Base-by-base conservation (phyloP, 2,888 invertebrate genomes). In the Ochlodes sylvanus region DNA sequence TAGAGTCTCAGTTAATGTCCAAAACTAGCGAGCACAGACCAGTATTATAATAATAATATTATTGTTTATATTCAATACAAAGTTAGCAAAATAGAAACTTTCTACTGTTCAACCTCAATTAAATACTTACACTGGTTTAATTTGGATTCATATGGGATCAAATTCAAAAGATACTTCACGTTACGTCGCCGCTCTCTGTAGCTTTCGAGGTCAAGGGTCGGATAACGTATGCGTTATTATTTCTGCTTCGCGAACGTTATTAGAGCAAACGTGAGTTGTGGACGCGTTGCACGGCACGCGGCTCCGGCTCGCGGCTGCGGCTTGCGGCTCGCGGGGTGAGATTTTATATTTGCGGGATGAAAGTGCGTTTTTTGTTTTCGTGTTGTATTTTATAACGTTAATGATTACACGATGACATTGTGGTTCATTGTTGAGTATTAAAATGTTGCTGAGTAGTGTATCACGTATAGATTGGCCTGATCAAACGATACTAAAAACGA, bases 211-310 rank as follows among this genome's bases (percentile, higher is more conserved):
- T 60, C 60, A 47, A 60, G 60, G 2, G 60, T 44, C 27, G 44
- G 60, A 60, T 60, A 60, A 60, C 44, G 32, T n/a, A 44, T 47
- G 50, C 19, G 50, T 34, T 50, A 62, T 62, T 62, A 50, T 62
- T 62, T 62, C 50, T 62, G 50, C 61, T 52, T 38, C 50, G 61
- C 50, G 50, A 27, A 62, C 61, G 50, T 52, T 62, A 62, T 62
- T 52, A 62, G 34, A 50, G 61, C 47, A 17, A 61, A 61, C 34
- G 61, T 47, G 61, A 61, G 50, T 17, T 19, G 47, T 15, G 44
- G 44, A 17, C 57, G 42, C 58, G 41, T 41, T 42, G 58, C 42
- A n/a, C 7, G 14, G n/a, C 38, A 3, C 38, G 12, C 1, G 32
- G 32, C n/a, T n/a, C 7, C 32, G 32, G 2, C 32, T n/a, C n/a